A percentile compares a stretch with the other conserved stretches of the same genome.
Evolutionary conservation across 2,888 invertebrate genomes (phyloP).

Genomic region (Tigriopus californicus): DNA sequence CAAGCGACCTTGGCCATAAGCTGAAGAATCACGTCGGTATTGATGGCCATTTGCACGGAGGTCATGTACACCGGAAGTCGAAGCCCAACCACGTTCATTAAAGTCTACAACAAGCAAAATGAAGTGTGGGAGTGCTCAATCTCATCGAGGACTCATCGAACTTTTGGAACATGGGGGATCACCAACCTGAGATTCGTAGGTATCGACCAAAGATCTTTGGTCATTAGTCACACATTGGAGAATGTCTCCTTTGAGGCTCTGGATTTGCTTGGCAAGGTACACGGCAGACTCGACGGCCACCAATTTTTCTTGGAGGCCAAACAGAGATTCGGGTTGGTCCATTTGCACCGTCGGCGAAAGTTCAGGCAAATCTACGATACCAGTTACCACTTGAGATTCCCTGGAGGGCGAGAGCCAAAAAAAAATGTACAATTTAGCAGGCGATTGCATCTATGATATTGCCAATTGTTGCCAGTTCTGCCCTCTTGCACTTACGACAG

Average conservation of each 20-base stretch:
- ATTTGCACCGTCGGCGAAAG: conserved; percentile 23
- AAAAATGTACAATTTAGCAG: too few species aligned
- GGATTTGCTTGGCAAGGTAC: conserved; percentile 71
- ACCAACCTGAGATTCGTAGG: conserved; percentile 25
- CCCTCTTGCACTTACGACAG: too few species aligned
- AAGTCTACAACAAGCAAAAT: too few species aligned
- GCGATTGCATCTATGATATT: too few species aligned
- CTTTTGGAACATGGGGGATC: too few species aligned
- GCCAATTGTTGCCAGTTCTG: too few species aligned
- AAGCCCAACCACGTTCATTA: conserved; percentile 35
- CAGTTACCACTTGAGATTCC: neutral
- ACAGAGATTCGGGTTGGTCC: conserved; percentile 43
- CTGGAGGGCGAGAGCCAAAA: too few species aligned
- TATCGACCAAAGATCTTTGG: neutral
- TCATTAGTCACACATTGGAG: neutral
- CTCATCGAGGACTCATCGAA: too few species aligned
- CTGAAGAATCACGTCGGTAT: conserved; percentile 50
- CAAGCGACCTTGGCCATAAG: conserved; percentile 79
- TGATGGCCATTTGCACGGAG: conserved; percentile 58
- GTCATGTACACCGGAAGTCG: conserved; percentile 70
- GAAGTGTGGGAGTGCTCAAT: too few species aligned
- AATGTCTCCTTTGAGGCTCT: conserved; percentile 37
- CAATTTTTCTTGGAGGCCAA: conserved; percentile 64
- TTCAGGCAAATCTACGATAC: conserved; percentile 7
- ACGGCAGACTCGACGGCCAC: conserved; percentile 83